Evolutionary conservation across 2,113 vertebrate genomes (phyloP).

Genomic region (Protobothrops mucrosquamatus): DNA sequence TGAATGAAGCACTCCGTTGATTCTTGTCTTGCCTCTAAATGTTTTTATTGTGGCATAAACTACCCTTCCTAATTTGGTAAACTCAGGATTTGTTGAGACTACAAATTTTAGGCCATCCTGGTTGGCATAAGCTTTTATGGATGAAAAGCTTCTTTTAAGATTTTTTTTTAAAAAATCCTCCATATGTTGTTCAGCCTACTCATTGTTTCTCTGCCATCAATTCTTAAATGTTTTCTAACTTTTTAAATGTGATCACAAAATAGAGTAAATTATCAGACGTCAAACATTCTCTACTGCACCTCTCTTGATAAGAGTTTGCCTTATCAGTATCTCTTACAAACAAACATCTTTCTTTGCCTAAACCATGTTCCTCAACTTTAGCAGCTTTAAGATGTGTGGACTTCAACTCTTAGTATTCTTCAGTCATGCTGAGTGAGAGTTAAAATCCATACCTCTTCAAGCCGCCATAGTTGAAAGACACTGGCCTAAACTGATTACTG

Average conservation of each 20-base stretch:
- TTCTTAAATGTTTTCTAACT: neutral
- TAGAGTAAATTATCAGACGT: neutral
- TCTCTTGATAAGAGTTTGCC: neutral
- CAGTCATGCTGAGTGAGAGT: neutral
- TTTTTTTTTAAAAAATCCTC: neutral
- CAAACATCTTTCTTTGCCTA: neutral
- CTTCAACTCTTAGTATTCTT: neutral
- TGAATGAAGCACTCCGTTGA: neutral
- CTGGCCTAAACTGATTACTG: neutral
- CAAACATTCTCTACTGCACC: neutral
- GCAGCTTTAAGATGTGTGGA: neutral
- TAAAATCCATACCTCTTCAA: neutral
- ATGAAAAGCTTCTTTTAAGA: neutral
- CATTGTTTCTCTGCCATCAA: neutral
- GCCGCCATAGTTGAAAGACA: neutral
- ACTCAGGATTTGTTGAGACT: neutral
- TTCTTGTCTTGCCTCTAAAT: neutral
- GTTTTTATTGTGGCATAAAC: neutral
- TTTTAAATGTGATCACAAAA: neutral
- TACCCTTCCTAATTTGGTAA: neutral
- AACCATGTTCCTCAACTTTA: neutral
- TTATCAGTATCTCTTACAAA: neutral
- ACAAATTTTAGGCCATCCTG: neutral
- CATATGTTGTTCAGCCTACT: neutral
- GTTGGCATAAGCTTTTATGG: neutral